Conservation (phyloP, 2,113 vertebrate genomes). For the Gymnobelideus leadbeateri region DNA sequence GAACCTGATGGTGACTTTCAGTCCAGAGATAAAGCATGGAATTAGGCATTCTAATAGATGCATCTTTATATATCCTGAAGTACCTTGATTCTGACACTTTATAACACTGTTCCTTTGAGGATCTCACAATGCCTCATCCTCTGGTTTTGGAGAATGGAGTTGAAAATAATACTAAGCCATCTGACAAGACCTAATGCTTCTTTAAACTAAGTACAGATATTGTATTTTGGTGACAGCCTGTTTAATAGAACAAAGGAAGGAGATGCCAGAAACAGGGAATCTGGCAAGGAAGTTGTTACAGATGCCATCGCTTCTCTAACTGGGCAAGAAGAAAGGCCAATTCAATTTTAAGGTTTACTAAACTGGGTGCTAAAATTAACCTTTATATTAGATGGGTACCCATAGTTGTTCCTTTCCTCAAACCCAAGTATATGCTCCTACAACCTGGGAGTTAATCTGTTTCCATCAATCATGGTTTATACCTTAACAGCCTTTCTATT, state of each 20-base stretch:
- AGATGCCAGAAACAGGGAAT: not conserved
- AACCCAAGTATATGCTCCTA: not conserved
- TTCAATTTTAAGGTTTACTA: not conserved
- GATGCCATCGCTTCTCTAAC: not conserved
- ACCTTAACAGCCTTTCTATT: not conserved
- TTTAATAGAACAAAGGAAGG: not conserved
- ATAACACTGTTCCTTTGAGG: not conserved
- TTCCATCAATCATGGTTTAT: not conserved
- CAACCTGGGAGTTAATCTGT: not conserved
- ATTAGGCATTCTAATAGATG: too few relatives aligned
- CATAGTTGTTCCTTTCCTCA: not conserved
- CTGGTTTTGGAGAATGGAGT: not conserved
- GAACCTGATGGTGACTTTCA: too few relatives aligned
- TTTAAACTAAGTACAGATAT: not conserved
- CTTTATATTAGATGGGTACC: not conserved
- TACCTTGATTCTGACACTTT: not conserved
- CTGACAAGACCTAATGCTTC: not conserved
- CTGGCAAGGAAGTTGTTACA: not conserved
- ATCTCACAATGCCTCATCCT: not conserved
- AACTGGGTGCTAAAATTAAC: not conserved
- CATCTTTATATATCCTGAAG: too few relatives aligned
- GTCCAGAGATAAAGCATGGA: too few relatives aligned
- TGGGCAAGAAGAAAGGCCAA: conserved; percentile 4
- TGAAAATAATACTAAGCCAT: not conserved
- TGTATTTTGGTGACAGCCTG: not conserved